These are phyloP conservation scores for Pyralis farinalis DNA, from an alignment of 2,888 invertebrate species.

Conservation along the genomic window DNA sequence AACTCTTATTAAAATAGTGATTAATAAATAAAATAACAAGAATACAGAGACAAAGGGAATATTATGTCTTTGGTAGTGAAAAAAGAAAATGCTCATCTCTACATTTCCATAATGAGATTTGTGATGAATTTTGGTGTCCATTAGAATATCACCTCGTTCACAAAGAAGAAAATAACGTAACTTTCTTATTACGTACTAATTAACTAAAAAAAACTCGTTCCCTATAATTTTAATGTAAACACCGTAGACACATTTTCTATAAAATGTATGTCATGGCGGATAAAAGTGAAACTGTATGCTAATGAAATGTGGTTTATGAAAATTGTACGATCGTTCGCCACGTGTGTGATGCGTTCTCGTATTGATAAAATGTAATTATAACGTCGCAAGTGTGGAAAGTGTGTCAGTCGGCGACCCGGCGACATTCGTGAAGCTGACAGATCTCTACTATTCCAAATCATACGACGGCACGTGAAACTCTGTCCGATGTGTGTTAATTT, in stretches of 20 bases:
- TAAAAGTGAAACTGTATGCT: conserved; percentile 30
- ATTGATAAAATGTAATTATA: conserved; percentile 50
- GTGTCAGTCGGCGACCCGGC: conserved; percentile 56
- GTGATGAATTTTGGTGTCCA: no score
- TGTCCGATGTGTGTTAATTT: neutral
- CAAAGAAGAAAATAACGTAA: no score
- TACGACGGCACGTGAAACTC: conserved; percentile 3
- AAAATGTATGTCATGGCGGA: conserved; percentile 18
- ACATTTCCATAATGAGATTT: no score
- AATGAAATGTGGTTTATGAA: conserved; percentile 21
- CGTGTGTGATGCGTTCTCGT: conserved; percentile 27
- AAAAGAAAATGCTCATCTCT: no score
- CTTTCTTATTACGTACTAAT: neutral
- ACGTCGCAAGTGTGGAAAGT: conserved; percentile 53
- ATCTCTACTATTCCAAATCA: conserved; percentile 10
- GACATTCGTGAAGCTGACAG: conserved; percentile 26
- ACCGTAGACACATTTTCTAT: conserved; percentile 7
- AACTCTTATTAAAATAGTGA: no score
- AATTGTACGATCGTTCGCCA: conserved; percentile 16
- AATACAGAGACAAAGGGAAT: no score
- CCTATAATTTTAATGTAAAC: neutral
- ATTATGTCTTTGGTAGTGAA: no score
- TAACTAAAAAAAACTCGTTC: neutral
- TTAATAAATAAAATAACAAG: no score
- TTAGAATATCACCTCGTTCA: no score